These are phyloP conservation scores for Netelia inedita DNA, from an alignment of 2,888 invertebrate species.

Conservation along the genomic window DNA sequence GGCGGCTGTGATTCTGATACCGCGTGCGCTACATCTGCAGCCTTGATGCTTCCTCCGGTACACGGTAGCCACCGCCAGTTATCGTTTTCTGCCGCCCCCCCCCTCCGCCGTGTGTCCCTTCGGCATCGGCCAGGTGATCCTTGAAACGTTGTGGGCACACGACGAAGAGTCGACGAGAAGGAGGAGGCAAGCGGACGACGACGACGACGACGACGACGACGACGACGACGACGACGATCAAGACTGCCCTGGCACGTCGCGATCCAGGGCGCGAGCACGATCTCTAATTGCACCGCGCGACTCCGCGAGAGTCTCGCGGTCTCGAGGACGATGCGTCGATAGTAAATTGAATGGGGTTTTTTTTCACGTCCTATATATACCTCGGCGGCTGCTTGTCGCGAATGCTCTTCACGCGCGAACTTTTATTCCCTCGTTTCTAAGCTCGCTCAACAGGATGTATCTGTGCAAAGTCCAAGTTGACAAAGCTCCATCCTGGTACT, in stretches of 20 bases:
- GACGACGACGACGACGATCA: constrained; percentile 32
- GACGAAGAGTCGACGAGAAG: constrained; percentile 23
- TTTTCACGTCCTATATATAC: constrained; percentile 39
- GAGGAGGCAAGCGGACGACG: neutral
- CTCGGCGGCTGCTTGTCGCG: constrained; percentile 71
- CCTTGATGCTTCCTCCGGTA: constrained; percentile 36
- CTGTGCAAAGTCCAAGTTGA: constrained; percentile 40
- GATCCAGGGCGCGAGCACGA: constrained; percentile 64
- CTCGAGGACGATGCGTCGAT: constrained; percentile 68
- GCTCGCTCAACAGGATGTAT: constrained; percentile 30
- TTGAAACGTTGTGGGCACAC: constrained; percentile 55
- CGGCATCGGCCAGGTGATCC: constrained; percentile 58
- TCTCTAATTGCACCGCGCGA: constrained; percentile 68
- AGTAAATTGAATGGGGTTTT: constrained; percentile 66
- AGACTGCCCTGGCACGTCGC: constrained; percentile 57
- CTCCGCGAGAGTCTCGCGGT: constrained; percentile 32
- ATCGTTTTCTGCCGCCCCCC: constrained; percentile 41
- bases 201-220: constrained; percentile 10
- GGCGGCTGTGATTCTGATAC: constrained; percentile 37
- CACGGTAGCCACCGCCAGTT: constrained; percentile 53
- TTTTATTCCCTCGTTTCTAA: constrained; percentile 61
- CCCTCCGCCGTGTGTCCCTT: constrained; percentile 47
- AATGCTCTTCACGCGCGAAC: constrained; percentile 77
- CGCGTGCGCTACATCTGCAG: constrained; percentile 5
- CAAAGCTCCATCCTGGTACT: constrained; percentile 21